These are phyloP conservation scores for Orthosia incerta DNA, from an alignment of 2,888 invertebrate genomes.

Conservation along the genomic window DNA sequence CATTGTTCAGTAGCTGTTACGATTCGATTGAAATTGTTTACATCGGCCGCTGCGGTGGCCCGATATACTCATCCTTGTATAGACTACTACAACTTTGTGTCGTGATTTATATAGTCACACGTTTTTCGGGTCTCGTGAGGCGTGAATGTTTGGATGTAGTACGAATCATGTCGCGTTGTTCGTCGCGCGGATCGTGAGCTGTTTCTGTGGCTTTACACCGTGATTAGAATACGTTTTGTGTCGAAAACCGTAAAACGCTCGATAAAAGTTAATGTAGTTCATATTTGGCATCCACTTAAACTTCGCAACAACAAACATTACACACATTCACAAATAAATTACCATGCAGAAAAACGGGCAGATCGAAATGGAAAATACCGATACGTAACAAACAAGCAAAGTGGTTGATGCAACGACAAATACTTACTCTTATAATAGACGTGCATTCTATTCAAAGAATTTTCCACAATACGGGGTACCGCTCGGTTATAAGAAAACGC, in stretches of 20 bases:
- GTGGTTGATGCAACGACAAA: constrained; percentile 59
- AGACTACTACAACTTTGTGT: constrained; percentile 37
- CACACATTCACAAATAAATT: background rate
- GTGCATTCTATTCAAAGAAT: constrained; percentile 67
- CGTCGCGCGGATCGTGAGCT: constrained; percentile 22
- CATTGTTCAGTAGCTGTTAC: constrained; percentile 90
- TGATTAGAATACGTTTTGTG: constrained; percentile 15
- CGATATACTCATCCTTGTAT: constrained; percentile 60
- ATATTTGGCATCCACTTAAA: constrained; percentile 14
- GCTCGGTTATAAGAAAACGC: constrained; percentile 67
- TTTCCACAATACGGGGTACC: constrained; percentile 56
- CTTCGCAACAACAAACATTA: constrained; percentile 2
- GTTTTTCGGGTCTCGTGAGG: constrained; percentile 47
- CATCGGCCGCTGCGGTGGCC: constrained; percentile 75
- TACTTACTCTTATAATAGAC: constrained; percentile 55
- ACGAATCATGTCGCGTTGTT: constrained; percentile 5
- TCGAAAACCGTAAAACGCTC: constrained; percentile 11
- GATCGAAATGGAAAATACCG: constrained; percentile 16
- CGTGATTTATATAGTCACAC: constrained; percentile 64
- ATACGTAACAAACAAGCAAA: constrained; percentile 42
- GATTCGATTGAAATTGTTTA: constrained; percentile 88
- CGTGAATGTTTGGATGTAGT: constrained; percentile 19
- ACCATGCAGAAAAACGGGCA: constrained; percentile 7
- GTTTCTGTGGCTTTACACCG: constrained; percentile 1
- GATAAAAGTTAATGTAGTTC: constrained; percentile 5